These are phyloP conservation scores for Chrysopa pallens DNA, from an alignment of 1,140 invertebrate species.

Conservation along the genomic window DNA sequence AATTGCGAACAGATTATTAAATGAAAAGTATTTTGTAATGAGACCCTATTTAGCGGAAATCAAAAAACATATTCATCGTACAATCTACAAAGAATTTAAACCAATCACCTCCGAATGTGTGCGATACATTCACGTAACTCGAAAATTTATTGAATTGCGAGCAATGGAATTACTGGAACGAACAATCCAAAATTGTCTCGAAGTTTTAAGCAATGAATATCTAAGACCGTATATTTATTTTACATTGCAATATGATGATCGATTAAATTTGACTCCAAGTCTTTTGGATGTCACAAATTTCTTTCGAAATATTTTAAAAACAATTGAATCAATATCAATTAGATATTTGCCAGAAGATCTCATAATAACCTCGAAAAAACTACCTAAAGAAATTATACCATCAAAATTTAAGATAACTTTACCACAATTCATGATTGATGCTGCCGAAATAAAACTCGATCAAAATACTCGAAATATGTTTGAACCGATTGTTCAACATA, in stretches of 20 bases:
- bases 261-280: too few relatives aligned
- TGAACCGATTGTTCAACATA: constrained; percentile 5
- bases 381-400: constrained; percentile 5
- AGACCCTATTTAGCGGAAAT: background rate
- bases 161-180: too few relatives aligned
- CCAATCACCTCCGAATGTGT: too few relatives aligned
- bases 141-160: too few relatives aligned
- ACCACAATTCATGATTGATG: background rate
- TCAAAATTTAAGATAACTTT: constrained; percentile 3
- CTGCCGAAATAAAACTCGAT: background rate
- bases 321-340: constrained; percentile 7
- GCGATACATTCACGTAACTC: too few relatives aligned
- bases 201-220: too few relatives aligned
- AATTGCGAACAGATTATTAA: background rate
- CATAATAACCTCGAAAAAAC: constrained; percentile 25
- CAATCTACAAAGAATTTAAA: too few relatives aligned
- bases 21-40: background rate
- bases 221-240: too few relatives aligned
- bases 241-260: too few relatives aligned
- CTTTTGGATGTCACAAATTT: too few relatives aligned
- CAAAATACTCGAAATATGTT: background rate
- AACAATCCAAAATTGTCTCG: too few relatives aligned
- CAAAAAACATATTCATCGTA: background rate
- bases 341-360: constrained; percentile 26
- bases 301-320: too few relatives aligned